Evolutionary conservation across 2,797 vertebrate species (phyloP), one percentile per base, ranked within the genome.

Genomic region (Silurus lanzhouensis): DNA sequence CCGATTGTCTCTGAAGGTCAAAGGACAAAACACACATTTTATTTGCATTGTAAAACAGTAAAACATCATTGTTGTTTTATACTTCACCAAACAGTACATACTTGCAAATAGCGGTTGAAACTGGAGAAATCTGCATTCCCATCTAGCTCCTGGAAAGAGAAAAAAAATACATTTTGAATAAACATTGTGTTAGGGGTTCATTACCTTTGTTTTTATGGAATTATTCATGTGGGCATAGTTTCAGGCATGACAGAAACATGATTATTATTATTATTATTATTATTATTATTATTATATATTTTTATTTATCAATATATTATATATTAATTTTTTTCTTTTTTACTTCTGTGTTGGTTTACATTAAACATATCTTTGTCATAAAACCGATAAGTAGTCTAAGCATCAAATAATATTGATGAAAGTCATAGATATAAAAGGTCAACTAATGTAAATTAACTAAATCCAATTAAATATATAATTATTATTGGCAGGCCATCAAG

Each of bases 101-200:
- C 98, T 95, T 95, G 93, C 68, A 95, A 84, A 91, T 95, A 94
- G 27, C 70, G 10, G 5, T 92, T 92, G 91, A 98, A 97, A 63
- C 17, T 4, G 1, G 58, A 90, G 17, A 96, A 89, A 38, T 93
- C 89, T 6, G 82, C 82, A 83, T 95, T 95, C 87, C 93, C 89
- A 70, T 95, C 95, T 89, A 99, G 87, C 90, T 98, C 97, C 98
- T 99, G 91, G 19, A 90, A 91, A 88, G 87, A 75, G 22, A 8
- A 63, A 2, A 63, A 57, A 61, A 52, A 20, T 6, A n/a, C n/a
- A 20, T 13, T 46, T 44, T 27, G 15, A 8, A 48, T 66, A 13
- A 81, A 27, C 14, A 66, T 66, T 46, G 2, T 46, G 61, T 61
- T 7, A 25, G 14, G 6, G 46, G 38, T n/a, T 63, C 1, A 63